Percentiles rank a stretch among this genome's conserved stretches.
Evolutionary conservation across 2,797 vertebrate species (phyloP).

Genomic region (Coendou prehensilis): DNA sequence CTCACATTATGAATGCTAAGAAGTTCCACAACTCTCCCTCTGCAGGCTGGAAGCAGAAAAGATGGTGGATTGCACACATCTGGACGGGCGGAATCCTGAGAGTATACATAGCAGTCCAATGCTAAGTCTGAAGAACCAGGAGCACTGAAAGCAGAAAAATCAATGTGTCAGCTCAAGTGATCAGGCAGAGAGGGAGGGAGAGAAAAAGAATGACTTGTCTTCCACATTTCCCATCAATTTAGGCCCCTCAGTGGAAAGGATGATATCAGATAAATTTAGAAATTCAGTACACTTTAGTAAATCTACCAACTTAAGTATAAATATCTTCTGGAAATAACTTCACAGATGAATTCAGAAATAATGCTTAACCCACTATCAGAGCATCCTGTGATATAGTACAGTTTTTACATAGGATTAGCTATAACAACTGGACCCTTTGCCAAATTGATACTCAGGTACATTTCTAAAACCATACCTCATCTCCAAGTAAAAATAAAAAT

Average conservation of each 20-base stretch:
- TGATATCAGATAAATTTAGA: not conserved
- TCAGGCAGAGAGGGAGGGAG: not conserved
- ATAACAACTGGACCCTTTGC: not conserved
- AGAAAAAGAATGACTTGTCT: not conserved
- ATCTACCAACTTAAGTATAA: not conserved
- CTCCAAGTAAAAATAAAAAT: not conserved
- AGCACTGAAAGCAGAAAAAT: not conserved
- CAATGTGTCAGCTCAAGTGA: not conserved
- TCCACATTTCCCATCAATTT: not conserved
- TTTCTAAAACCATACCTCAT: not conserved
- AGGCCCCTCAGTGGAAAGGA: not conserved
- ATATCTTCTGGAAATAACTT: not conserved
- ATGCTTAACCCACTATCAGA: not conserved
- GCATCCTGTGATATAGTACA: not conserved
- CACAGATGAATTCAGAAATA: not conserved
- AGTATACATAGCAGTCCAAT: accelerated
- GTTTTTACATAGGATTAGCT: too few species aligned
- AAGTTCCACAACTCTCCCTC: not conserved
- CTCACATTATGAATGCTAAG: not conserved
- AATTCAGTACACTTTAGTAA: not conserved
- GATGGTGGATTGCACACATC: not conserved
- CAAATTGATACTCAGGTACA: not conserved
- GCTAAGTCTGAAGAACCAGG: not conserved
- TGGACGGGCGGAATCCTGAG: not conserved
- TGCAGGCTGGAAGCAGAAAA: not conserved